Evolutionary conservation across 2,113 vertebrate genomes (phyloP), one percentile per base, ranked within the genome.

Genomic region (Lethenteron reissneri): DNA sequence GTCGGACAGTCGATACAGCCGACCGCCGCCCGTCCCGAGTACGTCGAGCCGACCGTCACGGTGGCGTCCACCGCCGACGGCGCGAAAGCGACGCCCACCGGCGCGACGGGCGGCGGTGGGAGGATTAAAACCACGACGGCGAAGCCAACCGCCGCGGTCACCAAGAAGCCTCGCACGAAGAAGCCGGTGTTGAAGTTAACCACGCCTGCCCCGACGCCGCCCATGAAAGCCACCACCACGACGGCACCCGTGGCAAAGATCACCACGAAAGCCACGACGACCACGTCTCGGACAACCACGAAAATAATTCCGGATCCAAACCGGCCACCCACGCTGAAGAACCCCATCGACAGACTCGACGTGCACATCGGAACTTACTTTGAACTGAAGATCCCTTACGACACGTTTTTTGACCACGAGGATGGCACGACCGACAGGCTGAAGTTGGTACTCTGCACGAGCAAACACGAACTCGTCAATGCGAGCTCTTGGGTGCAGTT

Each of bases 321-420:
- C 12, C 80, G 81, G 72, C 84, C 78, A 2, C 92, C 92, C 12
- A 80, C 81, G 73, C 85, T 94, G 69, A 88, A 81, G 0, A 95
- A 97, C 75, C 83, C 89, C 60, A 88, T 97, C 0, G 91, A 95
- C 79, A 83, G 85, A 75, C 88, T 97, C 0, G 90, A 87, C 0
- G 88, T 88, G 0, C 95, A 91, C 90, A 88, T 90, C 12, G 92
- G 92, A 62, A 90, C 89, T 0, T 97, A 97, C 74, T 97, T 97
- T 0, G 91, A 97, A 73, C 84, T 97, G 14, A 97, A 95, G 77
- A 95, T 97, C 74, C 88, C 91, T 0, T 83, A 88, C 0, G 87
- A 97, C 75, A 94, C 91, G 1, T 96, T 92, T 80, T 96, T 84
- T 0, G 92, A 97, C 78, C 78, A 76, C 13, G 89, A 95, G 62